Base-by-base conservation (phyloP, 2,797 vertebrate genomes). In the Acanthis flammea region DNA sequence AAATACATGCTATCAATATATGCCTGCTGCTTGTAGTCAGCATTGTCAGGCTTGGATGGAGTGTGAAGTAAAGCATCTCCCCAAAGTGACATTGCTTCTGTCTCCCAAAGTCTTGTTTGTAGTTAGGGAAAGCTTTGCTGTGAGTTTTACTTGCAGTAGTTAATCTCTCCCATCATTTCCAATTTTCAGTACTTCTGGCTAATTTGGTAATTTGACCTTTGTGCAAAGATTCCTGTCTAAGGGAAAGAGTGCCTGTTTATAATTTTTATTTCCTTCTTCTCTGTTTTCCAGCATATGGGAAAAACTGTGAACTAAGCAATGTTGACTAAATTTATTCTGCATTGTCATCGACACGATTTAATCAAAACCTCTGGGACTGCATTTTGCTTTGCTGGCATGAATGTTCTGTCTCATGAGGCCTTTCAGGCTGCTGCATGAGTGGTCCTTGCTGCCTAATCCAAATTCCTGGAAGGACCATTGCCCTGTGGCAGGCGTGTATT, bases 191-290 rank as follows among this genome's bases (percentile, higher is more conserved):
- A 63, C n/a, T 91, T n/a, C 79, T 73, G 86, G 65, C 55, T 58
- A 27, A 77, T 89, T 65, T 71, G 77, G 39, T 80, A 60, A 75
- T 77, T 91, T 94, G 89, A 83, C 82, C 35, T 35, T 72, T 74
- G 31, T 80, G 78, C 39, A 65, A 51, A 88, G 84, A 87, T 68
- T 90, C 15, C 54, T 81, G 68, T 74, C 75, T 47, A 68, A 86
- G 51, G 53, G 47, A 76, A 92, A 89, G 76, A 57, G 58, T 86
- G 57, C 79, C 75, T 93, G 84, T 88, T 94, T 87, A 61, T 92
- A 86, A 66, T 91, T 87, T 90, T 82, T 73, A 57, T 82, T 92
- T 88, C 17, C 72, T 92, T 88, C 14, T 44, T 93, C 48, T 93
- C 51, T 82, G 28, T 81, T 95, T 90, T 75, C 51, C 79, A 70